Evolutionary conservation across 2,113 vertebrate species (phyloP), one percentile per base, ranked within the genome.

Genomic region (Carassius auratus): DNA sequence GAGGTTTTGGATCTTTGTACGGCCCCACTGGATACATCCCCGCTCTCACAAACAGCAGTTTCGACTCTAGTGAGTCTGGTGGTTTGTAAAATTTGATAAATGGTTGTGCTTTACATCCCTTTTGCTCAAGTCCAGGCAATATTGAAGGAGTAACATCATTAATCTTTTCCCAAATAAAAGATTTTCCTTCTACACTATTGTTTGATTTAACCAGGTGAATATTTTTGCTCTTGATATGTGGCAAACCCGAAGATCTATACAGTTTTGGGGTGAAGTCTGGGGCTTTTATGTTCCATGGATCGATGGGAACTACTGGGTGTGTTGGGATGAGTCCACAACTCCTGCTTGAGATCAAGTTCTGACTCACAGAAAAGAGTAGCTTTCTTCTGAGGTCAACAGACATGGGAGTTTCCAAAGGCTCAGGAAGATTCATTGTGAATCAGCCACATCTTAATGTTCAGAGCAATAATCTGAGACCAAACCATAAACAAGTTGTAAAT

Each of bases 241-340:
- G 84, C 33, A 81, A 69, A 1, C 15, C 71, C 38, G 86, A 62
- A 26, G 89, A 91, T 33, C 42, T 92, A 85, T 86, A 94, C 1
- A 94, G 84, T 55, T 55, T 82, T 1, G 91, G 71, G 23, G 88
- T 96, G 81, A 96, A 95, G 87, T 94, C 92, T 0, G 92, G 94
- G 30, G 92, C 82, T 66, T 90, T 89, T 42, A 91, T 91, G 86
- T 90, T 90, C 93, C 91, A 90, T 50, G 57, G 0, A 19, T 91
- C 69, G 0, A 7, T 3, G 2, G 87, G 52, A 1, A 26, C 64
- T 78, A 88, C n/a, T 3, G n/a, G 45, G 77, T 87, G 64, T 50
- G 88, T 86, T 0, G 74, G 71, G 1, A 21, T n/a, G 64, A 83
- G 62, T 21, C 62, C 88, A 84, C 89, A 85, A 85, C 81, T 88